Evolutionary conservation across 2,113 vertebrate genomes (phyloP), one percentile per base, ranked within the genome.

Genomic region (Crotalus helleri): DNA sequence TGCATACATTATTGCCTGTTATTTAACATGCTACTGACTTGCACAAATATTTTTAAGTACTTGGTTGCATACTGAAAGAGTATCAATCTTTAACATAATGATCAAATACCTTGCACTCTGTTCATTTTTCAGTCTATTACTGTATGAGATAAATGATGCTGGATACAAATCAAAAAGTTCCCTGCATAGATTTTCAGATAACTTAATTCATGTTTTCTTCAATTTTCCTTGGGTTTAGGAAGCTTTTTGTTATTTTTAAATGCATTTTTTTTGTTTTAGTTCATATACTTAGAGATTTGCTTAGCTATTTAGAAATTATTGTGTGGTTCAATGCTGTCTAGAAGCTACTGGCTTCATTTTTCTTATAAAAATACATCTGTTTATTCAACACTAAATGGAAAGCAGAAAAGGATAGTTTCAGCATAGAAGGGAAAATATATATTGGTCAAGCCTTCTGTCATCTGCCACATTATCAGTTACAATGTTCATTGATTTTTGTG

Each of bases 401-500:
- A 69, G 4, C 1, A 81, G n/a, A 57, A 87, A 95, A 96, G 91
- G 94, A 92, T 91, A 11, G 0, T 46, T 9, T 3, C 85, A 85
- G 92, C 91, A 92, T 93, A 95, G 87, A 85, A 91, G 88, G 92
- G 94, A 51, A 8, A 94, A 90, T 55, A 95, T 91, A 46, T 90
- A 87, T 69, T 86, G 46, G 53, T 89, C 94, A 0, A 0, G 8
- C 15, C 13, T n/a, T 88, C 33, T 74, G 12, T 53, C 33, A 81
- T 55, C 12, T 26, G 54, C 1, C 54, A 13, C 15, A 7, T 17
- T 23, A 39, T 24, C 11, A 55, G n/a, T 24, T n/a, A 69, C 11
- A 3, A 13, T 23, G 26, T 53, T 64, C 26, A 51, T 39, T 33
- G 44, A 51, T 53, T 53, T 33, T 58, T 92, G 1, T 88, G n/a